phyloP scores from a whole-genome alignment of 2,113 vertebrate genomes.

The Equus przewalskii region DNA sequence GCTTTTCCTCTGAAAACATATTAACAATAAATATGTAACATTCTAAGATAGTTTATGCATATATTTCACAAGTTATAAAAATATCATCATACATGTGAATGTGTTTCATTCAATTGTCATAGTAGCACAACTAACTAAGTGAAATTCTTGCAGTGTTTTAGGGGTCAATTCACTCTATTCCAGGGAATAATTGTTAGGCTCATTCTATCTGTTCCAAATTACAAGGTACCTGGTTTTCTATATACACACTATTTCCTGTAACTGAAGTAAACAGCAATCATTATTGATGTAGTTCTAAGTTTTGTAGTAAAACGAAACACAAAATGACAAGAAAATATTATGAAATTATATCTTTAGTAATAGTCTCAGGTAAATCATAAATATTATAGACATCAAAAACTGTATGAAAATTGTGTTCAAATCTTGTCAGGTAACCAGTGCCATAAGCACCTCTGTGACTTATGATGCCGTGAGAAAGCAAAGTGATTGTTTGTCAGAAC shows the following conservation, averaged over 20 bases:
- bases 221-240: background rate
- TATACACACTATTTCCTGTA: background rate
- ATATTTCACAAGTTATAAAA: conserved; percentile 2
- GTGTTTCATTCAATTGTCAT: background rate
- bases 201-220: background rate
- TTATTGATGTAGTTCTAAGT: background rate
- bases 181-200: background rate
- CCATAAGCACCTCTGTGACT: background rate
- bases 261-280: background rate
- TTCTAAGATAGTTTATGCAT: background rate
- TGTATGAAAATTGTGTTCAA: background rate
- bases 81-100: background rate
- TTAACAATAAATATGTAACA: background rate
- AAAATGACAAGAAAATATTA: background rate
- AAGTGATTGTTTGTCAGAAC: background rate
- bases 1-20: background rate
- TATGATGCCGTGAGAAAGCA: background rate
- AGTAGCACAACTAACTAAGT: background rate
- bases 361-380: background rate
- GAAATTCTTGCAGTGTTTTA: background rate
- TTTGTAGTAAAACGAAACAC: background rate
- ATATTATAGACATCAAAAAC: background rate
- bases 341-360: conserved; percentile 25
- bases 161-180: background rate
- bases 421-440: background rate